These are phyloP conservation scores for Protobothrops flavoviridis DNA, from an alignment of 2,113 vertebrate genomes.

Conservation along the genomic window DNA sequence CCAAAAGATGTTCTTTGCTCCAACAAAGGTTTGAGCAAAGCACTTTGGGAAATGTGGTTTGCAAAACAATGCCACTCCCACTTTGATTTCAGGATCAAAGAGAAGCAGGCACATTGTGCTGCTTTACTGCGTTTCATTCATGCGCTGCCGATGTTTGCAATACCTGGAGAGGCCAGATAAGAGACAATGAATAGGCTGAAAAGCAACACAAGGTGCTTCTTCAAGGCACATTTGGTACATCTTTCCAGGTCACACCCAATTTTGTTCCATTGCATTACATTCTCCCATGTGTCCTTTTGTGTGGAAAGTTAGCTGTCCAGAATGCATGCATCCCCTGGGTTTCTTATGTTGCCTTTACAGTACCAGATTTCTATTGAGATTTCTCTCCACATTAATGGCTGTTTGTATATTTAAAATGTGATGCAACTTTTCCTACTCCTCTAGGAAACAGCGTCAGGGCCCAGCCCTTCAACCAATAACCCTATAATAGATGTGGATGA, in stretches of 20 bases:
- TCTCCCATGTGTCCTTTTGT: too few relatives aligned
- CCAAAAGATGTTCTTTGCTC: background rate
- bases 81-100: background rate
- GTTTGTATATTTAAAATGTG: background rate
- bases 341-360: background rate
- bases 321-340: background rate
- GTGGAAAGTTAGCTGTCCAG: background rate
- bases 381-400: background rate
- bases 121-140: background rate
- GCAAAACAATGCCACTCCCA: background rate
- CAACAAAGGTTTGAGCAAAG: background rate
- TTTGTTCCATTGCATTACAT: background rate
- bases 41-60: background rate
- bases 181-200: background rate
- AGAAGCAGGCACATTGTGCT: background rate
- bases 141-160: background rate
- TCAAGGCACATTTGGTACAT: background rate
- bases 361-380: background rate
- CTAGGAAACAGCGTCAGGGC: conserved; percentile 90
- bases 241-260: background rate
- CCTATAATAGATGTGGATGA: conserved; percentile 88
- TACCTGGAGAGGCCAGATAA: background rate
- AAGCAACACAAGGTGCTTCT: background rate
- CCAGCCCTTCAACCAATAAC: conserved; percentile 83
- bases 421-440: conserved; percentile 11